Evolutionary conservation across 1,140 invertebrate species (phyloP), one percentile per base, ranked within the genome.

Genomic region (Caenorhabditis briggsae): DNA sequence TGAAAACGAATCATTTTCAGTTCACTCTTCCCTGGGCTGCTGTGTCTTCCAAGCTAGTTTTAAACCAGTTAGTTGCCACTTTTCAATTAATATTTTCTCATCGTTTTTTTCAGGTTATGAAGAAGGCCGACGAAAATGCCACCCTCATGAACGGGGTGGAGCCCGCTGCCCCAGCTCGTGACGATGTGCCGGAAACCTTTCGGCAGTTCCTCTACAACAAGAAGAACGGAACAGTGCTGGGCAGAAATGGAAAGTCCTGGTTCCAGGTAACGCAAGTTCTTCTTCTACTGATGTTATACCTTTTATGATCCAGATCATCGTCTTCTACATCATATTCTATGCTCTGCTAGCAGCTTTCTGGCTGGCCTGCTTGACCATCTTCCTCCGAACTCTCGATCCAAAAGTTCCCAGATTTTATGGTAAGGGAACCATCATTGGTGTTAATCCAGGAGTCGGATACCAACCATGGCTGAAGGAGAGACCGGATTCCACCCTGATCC

Each of bases 361-460:
- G 92, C 55, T 92, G 25, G 89, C 87, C 7, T 92, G 92, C 61
- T 59, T 92, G 20, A 85, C 88, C 23, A 88, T 91, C 53, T 92
- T 92, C 88, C 82, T 92, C 1, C 74, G 78, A 12, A 92, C 91
- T 7, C 88, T 92, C 48, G 91, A 92, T 59, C 85, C 83, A 12
- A 84, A 90, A 87, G 84, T 91, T 55, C 91, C 91, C 16, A 84
- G 92, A 74, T 92, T 90, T 85, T 91, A 92, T 65, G 91, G 91
- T 43, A 91, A 92, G 55, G 91, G 91, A 56, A 92, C 91, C 0
- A 92, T 92, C 70, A 92, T 92, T 82, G 91, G 91, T 12, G 88
- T 89, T n/a, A 92, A 92, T 89, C 91, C 91, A n/a, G 91, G 91
- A 82, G 90, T 92, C 82, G 91, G 91, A n/a, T 92, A 92, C 65